Base-by-base conservation (phyloP, 2,888 invertebrate species). In the Agrotis exclamationis region DNA sequence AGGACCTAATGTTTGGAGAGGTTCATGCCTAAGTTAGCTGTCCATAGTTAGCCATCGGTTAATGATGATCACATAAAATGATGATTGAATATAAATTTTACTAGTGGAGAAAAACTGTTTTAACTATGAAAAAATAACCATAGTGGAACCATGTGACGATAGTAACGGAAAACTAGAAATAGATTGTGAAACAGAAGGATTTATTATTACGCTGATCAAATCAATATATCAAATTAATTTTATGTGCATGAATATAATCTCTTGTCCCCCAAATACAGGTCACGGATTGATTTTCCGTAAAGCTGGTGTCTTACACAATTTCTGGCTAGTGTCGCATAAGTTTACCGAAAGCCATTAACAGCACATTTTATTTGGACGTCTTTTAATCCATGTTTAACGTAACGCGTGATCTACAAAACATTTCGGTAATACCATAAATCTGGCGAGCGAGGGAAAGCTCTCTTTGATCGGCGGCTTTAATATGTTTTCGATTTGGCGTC, bases 381-480 rank as follows among this genome's bases (percentile, higher is more conserved):
- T 68, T 80, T 64, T 85, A 80, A 82, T 80, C 73, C 77, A 57
- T 81, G 75, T 77, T 79, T 82, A 74, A 76, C 70, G 58, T 66
- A 56, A 64, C 60, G 66, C 56, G 70, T 58, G 72, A 79, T 85
- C 86, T 83, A 85, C 82, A 82, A 74, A 85, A 83, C 85, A 82
- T 80, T 85, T 83, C 70, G 70, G 85, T 85, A 84, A 88, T 89
- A 86, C 79, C 85, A 90, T 92, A 92, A 92, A 92, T 91, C 89
- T 83, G 82, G 73, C 73, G 80, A 75, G 83, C 86, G 86, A 88
- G 89, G 91, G 89, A 92, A 89, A 92, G 86, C 89, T 93, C 94
- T 95, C 94, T 95, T 95, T 94, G 95, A 96, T 95, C 95, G 90
- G 92, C 80, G 90, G 91, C 87, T 89, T 93, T 94, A 93, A 95